Evolutionary conservation across 2,113 vertebrate species (phyloP), one percentile per base, ranked within the genome.

Genomic region (Desmodus rotundus): DNA sequence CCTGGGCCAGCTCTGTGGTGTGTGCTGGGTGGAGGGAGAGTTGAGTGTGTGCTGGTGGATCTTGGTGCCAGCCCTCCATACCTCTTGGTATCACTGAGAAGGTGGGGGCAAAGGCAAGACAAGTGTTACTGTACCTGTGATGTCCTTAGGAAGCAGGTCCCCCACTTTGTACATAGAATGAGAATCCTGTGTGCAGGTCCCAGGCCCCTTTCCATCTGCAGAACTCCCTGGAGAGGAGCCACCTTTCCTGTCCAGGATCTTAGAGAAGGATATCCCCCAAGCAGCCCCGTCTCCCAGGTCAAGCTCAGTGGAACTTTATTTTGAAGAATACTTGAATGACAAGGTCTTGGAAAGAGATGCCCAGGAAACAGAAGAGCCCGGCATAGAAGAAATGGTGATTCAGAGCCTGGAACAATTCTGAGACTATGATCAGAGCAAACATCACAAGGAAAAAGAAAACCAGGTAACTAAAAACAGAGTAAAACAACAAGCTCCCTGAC

Each of bases 161-260:
- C 56, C 14, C 7, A n/a, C 14, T 26, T 19, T 58, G 33, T 13
- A 16, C 6, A 65, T 14, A 45, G 78, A 19, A 36, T 0, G 50
- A 81, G 65, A 17, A 20, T 3, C 5, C 36, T 4, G 3, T 10
- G 31, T 7, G 19, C 41, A 5, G 24, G 54, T 3, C 9, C 17
- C 8, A 7, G 11, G 31, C 8, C 4, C 63, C 8, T 22, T 12
- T 0, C 65, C 13, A 24, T n/a, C 33, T 0, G 2, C 7, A 9
- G 22, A n/a, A 7, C 22, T 38, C 16, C 24, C 33, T 4, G 1
- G 41, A n/a, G n/a, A 26, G 45, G 8, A 43, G 28, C 47, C 0
- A 0, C 3, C 41, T 38, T 33, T 89, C 36, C 1, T 0, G 0
- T 7, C 3, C 15, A 20, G 33, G 13, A 1, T 43, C 28, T 76